These are phyloP conservation scores for Tinamus major DNA, from an alignment of 2,797 vertebrate genomes.

Conservation along the genomic window DNA sequence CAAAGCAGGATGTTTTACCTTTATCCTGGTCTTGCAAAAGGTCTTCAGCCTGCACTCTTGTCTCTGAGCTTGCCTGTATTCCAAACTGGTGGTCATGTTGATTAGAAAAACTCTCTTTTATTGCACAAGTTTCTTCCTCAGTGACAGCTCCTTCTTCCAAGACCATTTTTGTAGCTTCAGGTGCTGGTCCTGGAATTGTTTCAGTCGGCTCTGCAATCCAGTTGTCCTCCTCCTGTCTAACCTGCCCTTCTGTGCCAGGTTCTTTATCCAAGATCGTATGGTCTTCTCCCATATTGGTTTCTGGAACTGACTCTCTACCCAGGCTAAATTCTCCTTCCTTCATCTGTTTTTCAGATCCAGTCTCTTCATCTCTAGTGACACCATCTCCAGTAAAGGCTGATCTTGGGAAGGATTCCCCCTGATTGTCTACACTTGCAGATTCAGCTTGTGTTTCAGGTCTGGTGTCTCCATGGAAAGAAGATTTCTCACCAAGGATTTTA, in stretches of 20 bases:
- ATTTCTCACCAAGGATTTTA: not conserved
- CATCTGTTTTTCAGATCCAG: not conserved
- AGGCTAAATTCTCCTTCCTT: not conserved
- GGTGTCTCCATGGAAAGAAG: not conserved
- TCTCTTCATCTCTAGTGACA: not conserved
- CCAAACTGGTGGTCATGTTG: not conserved
- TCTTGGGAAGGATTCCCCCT: not conserved
- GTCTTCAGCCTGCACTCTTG: not conserved
- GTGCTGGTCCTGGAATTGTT: not conserved
- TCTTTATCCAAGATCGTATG: not conserved
- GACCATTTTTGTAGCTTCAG: not conserved
- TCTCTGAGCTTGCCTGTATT: not conserved
- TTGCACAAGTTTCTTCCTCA: not conserved
- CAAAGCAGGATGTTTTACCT: slow-evolving; percentile 1
- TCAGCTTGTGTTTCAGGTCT: not conserved
- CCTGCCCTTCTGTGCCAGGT: not conserved
- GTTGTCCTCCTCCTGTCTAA: not conserved
- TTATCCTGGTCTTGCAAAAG: not conserved
- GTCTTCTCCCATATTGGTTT: not conserved
- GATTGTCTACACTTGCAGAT: not conserved
- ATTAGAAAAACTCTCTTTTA: not conserved
- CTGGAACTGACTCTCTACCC: not conserved
- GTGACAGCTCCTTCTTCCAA: not conserved
- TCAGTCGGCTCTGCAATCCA: not conserved
- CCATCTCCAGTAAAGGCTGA: not conserved